These are phyloP conservation scores for Meloidogyne exigua DNA, from an alignment of 1,140 invertebrate species.

Conservation along the genomic window DNA sequence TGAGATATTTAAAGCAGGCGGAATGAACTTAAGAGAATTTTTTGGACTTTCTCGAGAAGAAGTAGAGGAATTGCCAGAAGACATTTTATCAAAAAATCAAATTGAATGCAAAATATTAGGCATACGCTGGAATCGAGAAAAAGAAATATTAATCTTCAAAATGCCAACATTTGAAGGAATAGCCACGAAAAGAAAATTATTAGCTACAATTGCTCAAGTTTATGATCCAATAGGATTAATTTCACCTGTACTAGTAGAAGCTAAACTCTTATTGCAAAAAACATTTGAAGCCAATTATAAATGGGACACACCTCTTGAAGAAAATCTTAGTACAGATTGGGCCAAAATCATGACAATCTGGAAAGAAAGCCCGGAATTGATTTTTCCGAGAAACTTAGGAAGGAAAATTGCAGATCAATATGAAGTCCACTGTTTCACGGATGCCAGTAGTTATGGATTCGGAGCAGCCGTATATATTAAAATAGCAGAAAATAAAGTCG, in stretches of 20 bases:
- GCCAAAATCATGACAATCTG: neutral
- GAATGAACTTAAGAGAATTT: neutral
- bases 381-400: neutral
- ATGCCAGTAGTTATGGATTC: neutral
- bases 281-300: constrained; percentile 1
- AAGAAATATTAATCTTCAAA: neutral
- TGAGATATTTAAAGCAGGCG: neutral
- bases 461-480: neutral
- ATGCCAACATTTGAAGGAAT: neutral
- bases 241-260: neutral
- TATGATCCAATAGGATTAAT: neutral
- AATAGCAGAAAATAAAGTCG: neutral
- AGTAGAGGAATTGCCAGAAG: neutral
- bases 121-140: neutral
- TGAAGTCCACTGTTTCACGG: neutral
- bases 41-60: too few species aligned
- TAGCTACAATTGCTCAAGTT: neutral
- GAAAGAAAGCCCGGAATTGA: neutral
- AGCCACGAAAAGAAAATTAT: neutral
- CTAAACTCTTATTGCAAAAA: constrained; percentile 4
- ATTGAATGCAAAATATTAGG: neutral
- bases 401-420: too few species aligned
- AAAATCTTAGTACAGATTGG: neutral
- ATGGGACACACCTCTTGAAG: neutral
- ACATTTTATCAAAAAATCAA: neutral